Conservation (phyloP, 2,888 invertebrate genomes). For the Eupsilia transversa region DNA sequence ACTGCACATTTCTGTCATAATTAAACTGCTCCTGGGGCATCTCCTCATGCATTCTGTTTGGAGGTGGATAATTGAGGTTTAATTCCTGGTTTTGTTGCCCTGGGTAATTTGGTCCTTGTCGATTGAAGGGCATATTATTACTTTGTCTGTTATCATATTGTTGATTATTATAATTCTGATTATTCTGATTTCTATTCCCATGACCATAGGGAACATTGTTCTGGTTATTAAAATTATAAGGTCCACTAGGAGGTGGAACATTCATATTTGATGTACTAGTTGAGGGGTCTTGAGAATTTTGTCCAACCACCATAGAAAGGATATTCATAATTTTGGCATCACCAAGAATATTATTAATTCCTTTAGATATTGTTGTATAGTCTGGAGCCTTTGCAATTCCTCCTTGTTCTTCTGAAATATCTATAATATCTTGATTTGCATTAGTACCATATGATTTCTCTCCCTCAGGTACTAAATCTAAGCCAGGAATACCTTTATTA, state of each 20-base stretch:
- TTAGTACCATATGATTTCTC: slow-evolving; percentile 68
- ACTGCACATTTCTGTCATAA: slow-evolving; percentile 72
- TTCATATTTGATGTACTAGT: slow-evolving; percentile 57
- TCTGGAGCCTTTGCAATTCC: slow-evolving; percentile 78
- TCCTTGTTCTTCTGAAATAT: slow-evolving; percentile 76
- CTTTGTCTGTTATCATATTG: slow-evolving; percentile 71
- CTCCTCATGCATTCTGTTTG: slow-evolving; percentile 68
- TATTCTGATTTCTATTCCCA: slow-evolving; percentile 74
- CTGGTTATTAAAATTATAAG: slow-evolving; percentile 56
- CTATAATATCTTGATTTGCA: slow-evolving; percentile 77
- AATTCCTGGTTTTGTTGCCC: slow-evolving; percentile 66
- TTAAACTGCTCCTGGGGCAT: slow-evolving; percentile 70
- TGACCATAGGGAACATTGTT: slow-evolving; percentile 64
- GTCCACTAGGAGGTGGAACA: slow-evolving; percentile 37
- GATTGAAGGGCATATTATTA: slow-evolving; percentile 67
- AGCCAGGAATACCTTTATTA: slow-evolving; percentile 92
- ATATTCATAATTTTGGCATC: slow-evolving; percentile 92
- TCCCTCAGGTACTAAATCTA: slow-evolving; percentile 92
- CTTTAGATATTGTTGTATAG: slow-evolving; percentile 91
- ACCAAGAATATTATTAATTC: slow-evolving; percentile 91
- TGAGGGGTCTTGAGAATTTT: slow-evolving; percentile 45
- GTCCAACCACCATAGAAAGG: slow-evolving; percentile 85
- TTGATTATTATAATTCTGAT: slow-evolving; percentile 65
- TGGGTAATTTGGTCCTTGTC: slow-evolving; percentile 67
- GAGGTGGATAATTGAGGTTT: slow-evolving; percentile 67